Evolutionary conservation across 2,113 vertebrate species (phyloP).

Genomic region (Oncorhynchus mykiss): DNA sequence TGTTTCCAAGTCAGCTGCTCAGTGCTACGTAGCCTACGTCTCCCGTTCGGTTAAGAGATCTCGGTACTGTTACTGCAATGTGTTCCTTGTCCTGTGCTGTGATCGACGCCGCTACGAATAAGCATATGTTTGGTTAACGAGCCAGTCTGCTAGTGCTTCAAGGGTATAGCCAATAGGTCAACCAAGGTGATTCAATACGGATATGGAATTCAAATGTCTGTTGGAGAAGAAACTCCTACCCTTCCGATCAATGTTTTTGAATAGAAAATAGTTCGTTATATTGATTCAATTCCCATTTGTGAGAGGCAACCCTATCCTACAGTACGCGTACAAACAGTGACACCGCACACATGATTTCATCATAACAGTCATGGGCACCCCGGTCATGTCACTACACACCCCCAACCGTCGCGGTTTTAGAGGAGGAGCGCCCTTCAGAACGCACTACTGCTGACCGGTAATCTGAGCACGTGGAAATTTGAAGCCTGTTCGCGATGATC

Average conservation of each 20-base stretch:
- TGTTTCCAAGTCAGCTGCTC: conserved; percentile 44
- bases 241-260: neutral
- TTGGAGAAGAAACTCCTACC: neutral
- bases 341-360: neutral
- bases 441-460: conserved; percentile 43
- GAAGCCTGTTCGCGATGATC: neutral
- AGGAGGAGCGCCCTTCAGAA: conserved; percentile 22
- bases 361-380: conserved; percentile 32
- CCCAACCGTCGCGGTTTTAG: conserved; percentile 3
- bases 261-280: too few relatives aligned
- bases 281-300: too few relatives aligned
- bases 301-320: neutral
- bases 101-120: conserved; percentile 2
- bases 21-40: conserved; percentile 4
- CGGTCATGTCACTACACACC: conserved; percentile 55
- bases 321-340: neutral
- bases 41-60: conserved; percentile 6
- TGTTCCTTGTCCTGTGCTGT: neutral
- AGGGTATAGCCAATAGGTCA: conserved; percentile 58
- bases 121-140: conserved; percentile 30
- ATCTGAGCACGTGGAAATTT: conserved; percentile 8
- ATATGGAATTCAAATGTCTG: neutral
- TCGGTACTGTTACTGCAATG: conserved; percentile 9
- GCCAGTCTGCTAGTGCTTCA: conserved; percentile 18
- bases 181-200: conserved; percentile 62